Percentiles rank a stretch among this genome's conserved stretches.
Conservation (phyloP, 2,113 vertebrate genomes). For the Bufo gargarizans region DNA sequence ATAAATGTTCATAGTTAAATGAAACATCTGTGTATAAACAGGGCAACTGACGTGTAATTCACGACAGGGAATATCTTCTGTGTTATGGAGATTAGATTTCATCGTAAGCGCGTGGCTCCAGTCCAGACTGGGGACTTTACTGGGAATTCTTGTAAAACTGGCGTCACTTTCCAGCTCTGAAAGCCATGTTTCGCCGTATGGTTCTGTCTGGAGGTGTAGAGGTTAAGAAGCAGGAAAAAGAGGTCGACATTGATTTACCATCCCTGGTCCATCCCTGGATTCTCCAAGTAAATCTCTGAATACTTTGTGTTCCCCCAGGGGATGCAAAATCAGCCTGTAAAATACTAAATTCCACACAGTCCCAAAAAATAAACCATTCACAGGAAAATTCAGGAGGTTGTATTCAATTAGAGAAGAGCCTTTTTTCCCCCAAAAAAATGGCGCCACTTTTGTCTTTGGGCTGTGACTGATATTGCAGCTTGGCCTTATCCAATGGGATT, state of each 20-base stretch:
- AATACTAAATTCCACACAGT: not conserved
- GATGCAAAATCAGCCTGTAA: not conserved
- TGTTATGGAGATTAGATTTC: constrained; percentile 25
- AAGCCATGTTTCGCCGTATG: not conserved
- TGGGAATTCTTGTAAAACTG: constrained; percentile 4
- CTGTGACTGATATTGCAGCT: not conserved
- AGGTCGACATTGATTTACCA: constrained; percentile 23
- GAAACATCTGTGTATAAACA: not conserved
- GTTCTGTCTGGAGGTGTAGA: not conserved
- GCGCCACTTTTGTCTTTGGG: not conserved
- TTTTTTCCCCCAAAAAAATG: not conserved
- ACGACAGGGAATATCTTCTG: constrained; percentile 6
- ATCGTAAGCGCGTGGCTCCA: not conserved
- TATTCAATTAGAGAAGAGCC: not conserved
- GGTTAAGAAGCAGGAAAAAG: constrained; percentile 21
- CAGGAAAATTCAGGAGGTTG: not conserved
- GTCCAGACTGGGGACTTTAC: not conserved
- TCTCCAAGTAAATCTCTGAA: not conserved
- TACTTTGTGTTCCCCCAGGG: not conserved
- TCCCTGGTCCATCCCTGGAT: not conserved
- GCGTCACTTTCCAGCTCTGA: not conserved
- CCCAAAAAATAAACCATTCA: not conserved
- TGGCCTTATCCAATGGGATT: no score
- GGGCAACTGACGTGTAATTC: not conserved
- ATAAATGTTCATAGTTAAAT: not conserved